phyloP scores from a whole-genome alignment of 2,888 invertebrate genomes.

The Tipula confusa region DNA sequence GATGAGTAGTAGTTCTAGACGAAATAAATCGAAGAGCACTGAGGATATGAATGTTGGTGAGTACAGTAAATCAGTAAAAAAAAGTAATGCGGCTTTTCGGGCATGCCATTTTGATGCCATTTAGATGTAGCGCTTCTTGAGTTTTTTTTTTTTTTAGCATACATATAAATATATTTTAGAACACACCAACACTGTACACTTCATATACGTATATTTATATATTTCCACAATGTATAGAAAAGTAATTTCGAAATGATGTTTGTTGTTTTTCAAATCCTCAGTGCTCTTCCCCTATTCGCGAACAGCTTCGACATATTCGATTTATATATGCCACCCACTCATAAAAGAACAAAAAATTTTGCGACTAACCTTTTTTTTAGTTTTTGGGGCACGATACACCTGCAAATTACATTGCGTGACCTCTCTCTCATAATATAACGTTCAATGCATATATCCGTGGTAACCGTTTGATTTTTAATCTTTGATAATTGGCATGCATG shows the following conservation, averaged over 20 bases:
- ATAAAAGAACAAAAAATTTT: neutral
- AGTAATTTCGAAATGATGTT: neutral
- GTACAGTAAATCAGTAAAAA: slow-evolving; percentile 34
- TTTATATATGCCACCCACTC: neutral
- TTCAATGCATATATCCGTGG: neutral
- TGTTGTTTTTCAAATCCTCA: neutral
- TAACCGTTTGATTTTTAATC: neutral
- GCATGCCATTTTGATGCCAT: neutral
- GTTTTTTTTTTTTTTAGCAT: too few relatives aligned
- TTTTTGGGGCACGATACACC: too few relatives aligned
- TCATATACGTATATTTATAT: neutral
- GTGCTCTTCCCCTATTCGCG: neutral
- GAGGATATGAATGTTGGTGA: slow-evolving; percentile 75
- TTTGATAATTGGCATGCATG: neutral
- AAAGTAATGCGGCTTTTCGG: neutral
- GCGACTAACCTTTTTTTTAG: neutral
- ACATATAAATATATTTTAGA: neutral
- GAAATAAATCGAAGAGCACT: slow-evolving; percentile 79
- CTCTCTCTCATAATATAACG: neutral
- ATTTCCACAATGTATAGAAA: neutral
- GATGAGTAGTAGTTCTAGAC: slow-evolving; percentile 69
- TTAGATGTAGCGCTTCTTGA: neutral
- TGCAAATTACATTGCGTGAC: neutral
- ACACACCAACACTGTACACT: neutral
- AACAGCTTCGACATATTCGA: neutral